phyloP scores from a whole-genome alignment of 2,113 vertebrate genomes.

The Labrus mixtus region DNA sequence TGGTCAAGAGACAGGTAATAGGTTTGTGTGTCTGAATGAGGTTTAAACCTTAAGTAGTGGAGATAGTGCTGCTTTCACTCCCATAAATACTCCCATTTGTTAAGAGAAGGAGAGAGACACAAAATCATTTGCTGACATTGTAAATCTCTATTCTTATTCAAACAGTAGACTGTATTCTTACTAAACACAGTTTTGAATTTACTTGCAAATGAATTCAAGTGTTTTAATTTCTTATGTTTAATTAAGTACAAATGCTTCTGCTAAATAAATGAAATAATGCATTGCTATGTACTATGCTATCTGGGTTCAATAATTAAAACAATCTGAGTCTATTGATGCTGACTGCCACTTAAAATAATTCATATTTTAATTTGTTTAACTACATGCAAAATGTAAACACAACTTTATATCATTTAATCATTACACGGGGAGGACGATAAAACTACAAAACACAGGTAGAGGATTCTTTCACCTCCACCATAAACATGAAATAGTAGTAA shows the following conservation, averaged over 20 bases:
- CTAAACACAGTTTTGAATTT: too few species aligned
- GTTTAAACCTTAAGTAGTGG: not conserved
- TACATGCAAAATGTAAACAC: constrained; percentile 4
- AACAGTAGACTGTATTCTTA: too few species aligned
- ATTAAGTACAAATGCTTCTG: too few species aligned
- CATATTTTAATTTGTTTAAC: not conserved
- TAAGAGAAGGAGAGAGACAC: not conserved
- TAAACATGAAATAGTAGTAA: not conserved
- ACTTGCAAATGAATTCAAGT: too few species aligned
- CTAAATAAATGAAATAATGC: too few species aligned
- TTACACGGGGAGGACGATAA: not conserved
- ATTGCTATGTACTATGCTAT: too few species aligned
- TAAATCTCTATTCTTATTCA: too few species aligned
- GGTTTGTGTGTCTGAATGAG: not conserved
- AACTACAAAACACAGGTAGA: not conserved
- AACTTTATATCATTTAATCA: not conserved
- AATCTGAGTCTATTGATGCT: not conserved
- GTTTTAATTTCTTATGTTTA: too few species aligned
- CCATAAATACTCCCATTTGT: too few species aligned
- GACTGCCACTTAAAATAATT: not conserved
- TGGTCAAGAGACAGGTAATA: not conserved
- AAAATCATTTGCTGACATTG: not conserved
- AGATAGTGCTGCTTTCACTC: not conserved
- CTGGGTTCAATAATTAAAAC: too few species aligned
- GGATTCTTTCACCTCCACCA: not conserved